Base-by-base conservation (phyloP, 1,140 invertebrate species). In the Planococcus citri region DNA sequence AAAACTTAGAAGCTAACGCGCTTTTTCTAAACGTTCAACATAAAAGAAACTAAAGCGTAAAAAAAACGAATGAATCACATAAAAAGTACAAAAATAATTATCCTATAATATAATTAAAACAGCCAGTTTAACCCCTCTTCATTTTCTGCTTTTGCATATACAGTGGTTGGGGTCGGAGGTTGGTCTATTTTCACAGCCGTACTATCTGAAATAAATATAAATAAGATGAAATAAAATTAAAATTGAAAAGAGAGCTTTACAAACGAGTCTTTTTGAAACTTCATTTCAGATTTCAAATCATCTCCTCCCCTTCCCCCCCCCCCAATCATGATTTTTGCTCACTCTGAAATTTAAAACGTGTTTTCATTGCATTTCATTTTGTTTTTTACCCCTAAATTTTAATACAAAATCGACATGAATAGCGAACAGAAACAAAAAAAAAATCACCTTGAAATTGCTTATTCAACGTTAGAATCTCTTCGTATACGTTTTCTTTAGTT, bases 181-280 rank as follows among this genome's bases (percentile, higher is more conserved):
- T 64, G 21, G 21, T 64, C 60, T 25, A 64, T 64, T 25, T 64
- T 64, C 60, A 64, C 60, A 64, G 60, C 60, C 60, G 60, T 17
- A 27, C 17, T 64, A 64, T 64, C 60, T 64, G 22, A 3, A 10
- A 24, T 24, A 22, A 58, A 58, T n/a, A 58, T 20, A 58, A 4
- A 58, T n/a, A 58, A 20, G 17, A n/a, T 20, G 51, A 58, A 22
- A 58, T 8, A 20, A n/a, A n/a, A n/a, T n/a, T n/a, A n/a, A n/a
- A n/a, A n/a, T n/a, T n/a, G n/a, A n/a, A n/a, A n/a, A n/a, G n/a
- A n/a, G n/a, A n/a, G n/a, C n/a, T n/a, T n/a, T n/a, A n/a, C n/a
- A n/a, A n/a, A n/a, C n/a, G n/a, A n/a, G n/a, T n/a, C n/a, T n/a
- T n/a, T n/a, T n/a, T n/a, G n/a, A n/a, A n/a, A n/a, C n/a, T n/a